phyloP scores from a whole-genome alignment of 2,888 invertebrate genomes.

The Podabrus alpinus region DNA sequence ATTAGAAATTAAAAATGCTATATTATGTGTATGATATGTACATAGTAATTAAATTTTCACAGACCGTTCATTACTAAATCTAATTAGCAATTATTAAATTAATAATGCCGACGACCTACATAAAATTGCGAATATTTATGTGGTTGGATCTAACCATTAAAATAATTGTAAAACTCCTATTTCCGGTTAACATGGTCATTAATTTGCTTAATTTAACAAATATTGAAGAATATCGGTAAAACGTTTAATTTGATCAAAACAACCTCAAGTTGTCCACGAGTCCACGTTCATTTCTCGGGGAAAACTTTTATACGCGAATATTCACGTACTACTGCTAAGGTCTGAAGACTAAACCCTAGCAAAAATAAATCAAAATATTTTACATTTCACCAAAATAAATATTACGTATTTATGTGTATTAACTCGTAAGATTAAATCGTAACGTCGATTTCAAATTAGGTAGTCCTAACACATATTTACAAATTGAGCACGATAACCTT shows the following conservation, averaged over 20 bases:
- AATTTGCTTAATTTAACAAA: not conserved
- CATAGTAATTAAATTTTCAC: not conserved
- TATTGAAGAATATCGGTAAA: no score
- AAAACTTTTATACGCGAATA: no score
- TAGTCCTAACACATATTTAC: not conserved
- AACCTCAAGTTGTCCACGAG: no score
- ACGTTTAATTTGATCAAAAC: no score
- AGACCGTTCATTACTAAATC: not conserved
- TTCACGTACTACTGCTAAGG: no score
- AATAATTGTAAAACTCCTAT: not conserved
- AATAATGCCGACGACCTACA: not conserved
- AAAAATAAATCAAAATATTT: not conserved
- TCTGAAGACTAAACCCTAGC: no score
- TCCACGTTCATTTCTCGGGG: no score
- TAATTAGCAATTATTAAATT: not conserved
- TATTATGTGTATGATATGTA: not conserved
- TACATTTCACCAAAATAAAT: not conserved
- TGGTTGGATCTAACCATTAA: not conserved
- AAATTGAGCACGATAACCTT: constrained; percentile 3
- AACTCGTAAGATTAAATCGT: not conserved
- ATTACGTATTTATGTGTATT: not conserved
- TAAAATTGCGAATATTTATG: not conserved
- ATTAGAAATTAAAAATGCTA: not conserved
- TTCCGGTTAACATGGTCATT: not conserved
- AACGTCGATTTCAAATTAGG: not conserved